Conservation (phyloP, 2,113 vertebrate genomes). For the rabbit (Oryctolagus cuniculus) region DNA sequence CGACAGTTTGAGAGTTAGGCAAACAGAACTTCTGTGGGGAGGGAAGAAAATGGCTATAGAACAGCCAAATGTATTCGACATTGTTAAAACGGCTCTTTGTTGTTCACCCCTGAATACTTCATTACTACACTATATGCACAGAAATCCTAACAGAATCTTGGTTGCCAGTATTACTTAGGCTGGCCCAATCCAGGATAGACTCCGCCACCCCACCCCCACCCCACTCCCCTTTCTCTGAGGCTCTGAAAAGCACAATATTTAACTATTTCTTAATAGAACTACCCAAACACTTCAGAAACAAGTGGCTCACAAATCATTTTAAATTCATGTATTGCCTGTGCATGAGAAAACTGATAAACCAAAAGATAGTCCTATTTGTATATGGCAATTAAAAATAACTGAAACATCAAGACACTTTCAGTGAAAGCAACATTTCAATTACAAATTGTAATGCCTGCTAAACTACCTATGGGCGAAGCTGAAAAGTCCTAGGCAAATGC, state of each 20-base stretch:
- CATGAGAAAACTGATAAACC: constrained; percentile 89
- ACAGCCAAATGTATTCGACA: constrained; percentile 77
- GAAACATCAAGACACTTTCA: constrained; percentile 86
- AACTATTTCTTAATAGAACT: constrained; percentile 79
- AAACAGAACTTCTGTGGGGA: constrained; percentile 77
- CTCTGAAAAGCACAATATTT: constrained; percentile 80
- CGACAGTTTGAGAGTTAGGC: constrained; percentile 75
- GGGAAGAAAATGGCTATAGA: constrained; percentile 72
- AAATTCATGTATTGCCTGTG: constrained; percentile 89
- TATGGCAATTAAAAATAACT: constrained; percentile 86
- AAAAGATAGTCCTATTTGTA: constrained; percentile 87
- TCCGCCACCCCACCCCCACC: constrained; percentile 50
- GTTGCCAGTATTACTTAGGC: constrained; percentile 77
- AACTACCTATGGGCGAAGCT: constrained; percentile 84
- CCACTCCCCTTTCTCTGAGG: constrained; percentile 64
- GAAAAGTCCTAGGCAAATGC: constrained; percentile 83
- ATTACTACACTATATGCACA: constrained; percentile 81
- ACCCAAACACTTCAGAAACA: constrained; percentile 82
- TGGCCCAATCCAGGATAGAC: constrained; percentile 76
- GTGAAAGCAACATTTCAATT: constrained; percentile 86
- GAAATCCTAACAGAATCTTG: constrained; percentile 79
- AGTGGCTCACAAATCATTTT: constrained; percentile 86
- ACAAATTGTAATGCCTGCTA: constrained; percentile 84
- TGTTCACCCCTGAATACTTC: constrained; percentile 75
- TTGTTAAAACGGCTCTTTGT: constrained; percentile 81